phyloP scores from a whole-genome alignment of 2,113 vertebrate genomes.

The Calidris pygmaea region DNA sequence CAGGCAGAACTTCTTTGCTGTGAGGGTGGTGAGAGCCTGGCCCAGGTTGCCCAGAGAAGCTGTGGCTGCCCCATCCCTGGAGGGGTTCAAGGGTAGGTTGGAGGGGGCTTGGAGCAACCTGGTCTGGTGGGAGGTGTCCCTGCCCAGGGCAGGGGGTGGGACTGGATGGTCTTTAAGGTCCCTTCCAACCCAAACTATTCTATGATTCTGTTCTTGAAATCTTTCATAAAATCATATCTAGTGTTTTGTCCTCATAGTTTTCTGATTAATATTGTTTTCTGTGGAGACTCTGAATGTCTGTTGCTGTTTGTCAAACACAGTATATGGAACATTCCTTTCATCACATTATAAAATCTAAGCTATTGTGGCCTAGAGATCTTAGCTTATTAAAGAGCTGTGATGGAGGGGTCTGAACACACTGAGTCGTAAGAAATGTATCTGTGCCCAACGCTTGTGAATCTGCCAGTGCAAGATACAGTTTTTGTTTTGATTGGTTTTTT shows the following conservation, averaged over 20 bases:
- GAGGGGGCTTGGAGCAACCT: not conserved
- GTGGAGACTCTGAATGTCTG: not conserved
- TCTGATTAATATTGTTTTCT: not conserved
- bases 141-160: too few relatives aligned
- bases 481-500: not conserved
- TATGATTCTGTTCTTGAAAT: not conserved
- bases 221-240: not conserved
- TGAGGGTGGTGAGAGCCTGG: too few relatives aligned
- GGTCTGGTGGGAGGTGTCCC: not conserved
- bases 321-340: not conserved
- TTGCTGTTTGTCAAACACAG: not conserved
- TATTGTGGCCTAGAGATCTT: not conserved
- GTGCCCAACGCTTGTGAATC: not conserved
- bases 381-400: not conserved
- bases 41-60: too few relatives aligned
- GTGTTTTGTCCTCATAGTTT: not conserved
- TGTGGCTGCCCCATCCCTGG: too few relatives aligned
- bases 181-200: not conserved
- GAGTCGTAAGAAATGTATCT: not conserved
- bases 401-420: not conserved
- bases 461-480: accelerated
- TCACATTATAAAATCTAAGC: not conserved
- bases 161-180: not conserved
- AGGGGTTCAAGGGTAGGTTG: too few relatives aligned
- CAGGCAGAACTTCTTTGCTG: too few relatives aligned